A percentile compares a stretch with the other conserved stretches of the same genome.
Conservation (phyloP, 2,797 vertebrate genomes). For the Poliocrania exsul region DNA sequence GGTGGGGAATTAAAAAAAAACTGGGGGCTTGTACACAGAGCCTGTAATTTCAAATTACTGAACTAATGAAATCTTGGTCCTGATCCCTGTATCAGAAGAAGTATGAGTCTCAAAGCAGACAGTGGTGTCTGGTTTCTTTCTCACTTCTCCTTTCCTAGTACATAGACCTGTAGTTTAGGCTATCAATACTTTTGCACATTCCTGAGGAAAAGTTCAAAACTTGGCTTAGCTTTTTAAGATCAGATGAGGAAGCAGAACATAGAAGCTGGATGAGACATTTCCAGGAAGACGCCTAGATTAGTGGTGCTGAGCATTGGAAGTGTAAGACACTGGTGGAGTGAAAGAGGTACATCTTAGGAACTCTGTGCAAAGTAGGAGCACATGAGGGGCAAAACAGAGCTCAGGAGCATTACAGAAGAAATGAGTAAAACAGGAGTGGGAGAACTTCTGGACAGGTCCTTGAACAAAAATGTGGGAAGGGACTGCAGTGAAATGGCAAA, state of each 20-base stretch:
- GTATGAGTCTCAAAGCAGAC: neutral
- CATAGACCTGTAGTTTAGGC: neutral
- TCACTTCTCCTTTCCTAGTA: neutral
- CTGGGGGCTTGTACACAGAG: accelerated
- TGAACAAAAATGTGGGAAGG: neutral
- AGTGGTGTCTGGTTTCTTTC: neutral
- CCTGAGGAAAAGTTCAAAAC: neutral
- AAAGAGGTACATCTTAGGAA: neutral
- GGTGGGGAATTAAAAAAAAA: accelerated
- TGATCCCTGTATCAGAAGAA: neutral
- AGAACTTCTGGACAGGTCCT: neutral
- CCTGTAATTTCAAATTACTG: neutral
- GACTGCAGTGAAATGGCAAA: neutral
- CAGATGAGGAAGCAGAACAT: neutral
- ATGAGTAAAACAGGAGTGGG: neutral
- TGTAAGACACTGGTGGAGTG: neutral
- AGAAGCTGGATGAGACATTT: neutral
- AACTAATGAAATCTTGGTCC: neutral
- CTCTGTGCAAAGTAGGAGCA: neutral
- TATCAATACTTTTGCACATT: neutral
- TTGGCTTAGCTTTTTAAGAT: neutral
- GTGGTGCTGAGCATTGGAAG: neutral
- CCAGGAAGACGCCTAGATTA: neutral
- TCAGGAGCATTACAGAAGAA: neutral
- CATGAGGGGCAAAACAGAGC: neutral